Conservation (phyloP, 2,888 invertebrate genomes). For the Tiliacea aurago region DNA sequence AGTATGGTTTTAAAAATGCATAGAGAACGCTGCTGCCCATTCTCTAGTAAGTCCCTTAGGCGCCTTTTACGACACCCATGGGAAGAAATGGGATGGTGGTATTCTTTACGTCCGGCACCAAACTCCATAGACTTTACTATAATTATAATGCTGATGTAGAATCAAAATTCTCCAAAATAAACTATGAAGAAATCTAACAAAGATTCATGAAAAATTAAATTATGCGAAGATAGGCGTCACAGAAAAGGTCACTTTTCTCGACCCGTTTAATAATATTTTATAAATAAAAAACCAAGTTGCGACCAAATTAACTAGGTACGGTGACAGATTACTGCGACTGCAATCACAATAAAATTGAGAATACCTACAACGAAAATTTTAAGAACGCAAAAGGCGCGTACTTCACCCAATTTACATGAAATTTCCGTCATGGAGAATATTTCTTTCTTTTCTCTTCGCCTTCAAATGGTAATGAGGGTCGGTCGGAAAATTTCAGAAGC, state of each 20-base stretch:
- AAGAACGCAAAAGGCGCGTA: slow-evolving; percentile 79
- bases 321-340: slow-evolving; percentile 71
- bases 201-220: neutral
- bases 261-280: slow-evolving; percentile 51
- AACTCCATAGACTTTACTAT: too few species aligned
- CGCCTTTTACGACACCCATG: too few species aligned
- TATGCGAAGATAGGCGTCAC: neutral
- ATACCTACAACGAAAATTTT: slow-evolving; percentile 74
- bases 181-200: neutral
- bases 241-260: slow-evolving; percentile 19
- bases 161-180: neutral
- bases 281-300: slow-evolving; percentile 53
- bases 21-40: too few species aligned
- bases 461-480: slow-evolving; percentile 86
- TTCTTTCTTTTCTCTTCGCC: slow-evolving; percentile 80
- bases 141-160: neutral
- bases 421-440: slow-evolving; percentile 84
- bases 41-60: too few species aligned
- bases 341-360: slow-evolving; percentile 76
- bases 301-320: slow-evolving; percentile 72
- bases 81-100: too few species aligned
- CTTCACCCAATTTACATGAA: slow-evolving; percentile 87
- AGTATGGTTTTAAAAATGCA: too few species aligned
- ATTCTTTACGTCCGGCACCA: too few species aligned
- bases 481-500: slow-evolving; percentile 83